Evolutionary conservation across 2,888 invertebrate species (phyloP).

Genomic region (Lampropteryx suffumata): DNA sequence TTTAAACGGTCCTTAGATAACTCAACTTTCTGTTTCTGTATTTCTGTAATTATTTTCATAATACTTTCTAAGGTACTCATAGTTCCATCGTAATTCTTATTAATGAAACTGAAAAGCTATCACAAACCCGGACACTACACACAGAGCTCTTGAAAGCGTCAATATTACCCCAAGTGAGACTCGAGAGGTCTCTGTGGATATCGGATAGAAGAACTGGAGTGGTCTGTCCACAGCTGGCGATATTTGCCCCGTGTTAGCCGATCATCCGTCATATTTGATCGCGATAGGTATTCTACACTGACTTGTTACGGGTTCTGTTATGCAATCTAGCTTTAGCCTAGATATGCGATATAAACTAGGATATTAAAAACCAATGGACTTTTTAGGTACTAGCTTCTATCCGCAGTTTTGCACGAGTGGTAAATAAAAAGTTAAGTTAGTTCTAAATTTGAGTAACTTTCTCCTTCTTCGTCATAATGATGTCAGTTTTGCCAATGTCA

Average conservation of each 20-base stretch:
- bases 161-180: slow-evolving; percentile 26
- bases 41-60: no score
- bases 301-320: slow-evolving; percentile 15
- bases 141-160: slow-evolving; percentile 16
- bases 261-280: slow-evolving; percentile 54
- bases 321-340: neutral
- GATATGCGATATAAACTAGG: neutral
- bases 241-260: slow-evolving; percentile 50
- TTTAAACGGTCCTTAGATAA: no score
- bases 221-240: slow-evolving; percentile 56
- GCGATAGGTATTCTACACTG: slow-evolving; percentile 22
- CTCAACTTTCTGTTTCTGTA: no score
- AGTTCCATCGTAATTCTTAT: neutral
- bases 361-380: no score
- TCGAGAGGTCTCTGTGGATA: slow-evolving; percentile 49
- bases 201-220: slow-evolving; percentile 62
- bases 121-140: slow-evolving; percentile 26
- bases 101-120: slow-evolving; percentile 12
- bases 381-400: no score
- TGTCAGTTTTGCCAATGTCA: no score
- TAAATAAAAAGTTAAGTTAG: no score
- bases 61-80: no score
- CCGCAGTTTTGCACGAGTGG: no score
- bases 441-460: no score
- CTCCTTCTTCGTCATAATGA: no score